phyloP scores from a whole-genome alignment of 2,113 vertebrate genomes.

The Jacana jacana region DNA sequence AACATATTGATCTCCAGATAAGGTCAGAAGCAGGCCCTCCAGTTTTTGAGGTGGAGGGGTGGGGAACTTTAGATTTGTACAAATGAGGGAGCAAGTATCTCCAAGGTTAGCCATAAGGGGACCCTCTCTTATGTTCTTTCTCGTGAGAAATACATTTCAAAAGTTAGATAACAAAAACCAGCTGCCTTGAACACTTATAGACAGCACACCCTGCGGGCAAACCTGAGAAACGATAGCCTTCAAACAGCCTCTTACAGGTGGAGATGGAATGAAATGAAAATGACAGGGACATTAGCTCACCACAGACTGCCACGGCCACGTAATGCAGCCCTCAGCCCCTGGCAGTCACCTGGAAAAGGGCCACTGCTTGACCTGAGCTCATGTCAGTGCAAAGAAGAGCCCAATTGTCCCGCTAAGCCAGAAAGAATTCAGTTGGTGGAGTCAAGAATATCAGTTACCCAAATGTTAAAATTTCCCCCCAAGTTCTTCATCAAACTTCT shows the following conservation, averaged over 20 bases:
- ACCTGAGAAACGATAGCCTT: not conserved
- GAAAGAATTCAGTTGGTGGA: not conserved
- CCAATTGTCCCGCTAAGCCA: not conserved
- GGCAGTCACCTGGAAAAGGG: not conserved
- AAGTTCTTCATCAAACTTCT: not conserved
- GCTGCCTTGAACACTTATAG: not conserved
- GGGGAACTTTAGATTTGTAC: not conserved
- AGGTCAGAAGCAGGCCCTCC: not conserved
- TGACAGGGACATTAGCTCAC: not conserved
- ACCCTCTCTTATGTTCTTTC: not conserved
- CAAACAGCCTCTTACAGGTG: not conserved
- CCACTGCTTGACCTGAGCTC: not conserved
- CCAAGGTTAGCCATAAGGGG: not conserved
- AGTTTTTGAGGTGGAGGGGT: not conserved
- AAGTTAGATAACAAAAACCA: not conserved
- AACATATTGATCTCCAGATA: not conserved
- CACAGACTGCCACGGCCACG: accelerated
- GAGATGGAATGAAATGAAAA: not conserved
- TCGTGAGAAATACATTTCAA: not conserved
- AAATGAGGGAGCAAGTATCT: not conserved
- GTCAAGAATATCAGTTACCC: not conserved
- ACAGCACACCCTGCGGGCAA: not conserved
- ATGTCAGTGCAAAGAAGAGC: accelerated
- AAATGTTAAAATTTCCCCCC: not conserved
- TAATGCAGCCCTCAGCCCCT: accelerated